phyloP scores from a whole-genome alignment of 2,888 invertebrate genomes.

The Slavum lentiscoides region DNA sequence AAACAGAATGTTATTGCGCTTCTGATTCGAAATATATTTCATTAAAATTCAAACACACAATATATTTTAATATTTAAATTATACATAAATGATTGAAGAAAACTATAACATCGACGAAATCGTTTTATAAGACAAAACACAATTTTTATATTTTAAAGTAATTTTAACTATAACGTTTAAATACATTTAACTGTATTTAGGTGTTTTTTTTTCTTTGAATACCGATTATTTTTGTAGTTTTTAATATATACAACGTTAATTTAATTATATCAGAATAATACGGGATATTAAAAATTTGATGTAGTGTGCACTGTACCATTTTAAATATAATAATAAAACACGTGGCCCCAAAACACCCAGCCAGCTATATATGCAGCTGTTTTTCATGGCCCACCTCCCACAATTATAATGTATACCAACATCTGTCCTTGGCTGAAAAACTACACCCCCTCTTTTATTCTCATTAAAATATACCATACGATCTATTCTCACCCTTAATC shows the following conservation, averaged over 20 bases:
- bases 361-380: conserved; percentile 28
- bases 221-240: background rate
- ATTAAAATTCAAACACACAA: too few relatives aligned
- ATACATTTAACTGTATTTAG: background rate
- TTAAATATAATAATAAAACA: conserved; percentile 9
- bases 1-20: too few relatives aligned
- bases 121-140: too few relatives aligned
- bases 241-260: background rate
- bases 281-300: background rate
- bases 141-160: too few relatives aligned
- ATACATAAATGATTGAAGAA: too few relatives aligned
- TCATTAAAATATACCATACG: background rate
- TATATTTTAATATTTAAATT: too few relatives aligned
- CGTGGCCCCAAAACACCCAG: conserved; percentile 15
- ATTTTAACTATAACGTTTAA: too few relatives aligned
- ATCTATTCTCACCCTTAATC: conserved; percentile 18
- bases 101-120: too few relatives aligned
- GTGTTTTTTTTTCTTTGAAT: background rate
- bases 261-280: background rate
- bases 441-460: conserved; percentile 4
- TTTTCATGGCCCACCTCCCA: conserved; percentile 14
- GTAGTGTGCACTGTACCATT: background rate
- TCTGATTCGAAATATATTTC: too few relatives aligned
- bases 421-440: conserved; percentile 37
- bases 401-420: conserved; percentile 15